Percentiles rank a stretch among this genome's conserved stretches.
These are phyloP conservation scores for Campoplex capitator DNA, from an alignment of 2,888 invertebrate genomes.

Conservation along the genomic window DNA sequence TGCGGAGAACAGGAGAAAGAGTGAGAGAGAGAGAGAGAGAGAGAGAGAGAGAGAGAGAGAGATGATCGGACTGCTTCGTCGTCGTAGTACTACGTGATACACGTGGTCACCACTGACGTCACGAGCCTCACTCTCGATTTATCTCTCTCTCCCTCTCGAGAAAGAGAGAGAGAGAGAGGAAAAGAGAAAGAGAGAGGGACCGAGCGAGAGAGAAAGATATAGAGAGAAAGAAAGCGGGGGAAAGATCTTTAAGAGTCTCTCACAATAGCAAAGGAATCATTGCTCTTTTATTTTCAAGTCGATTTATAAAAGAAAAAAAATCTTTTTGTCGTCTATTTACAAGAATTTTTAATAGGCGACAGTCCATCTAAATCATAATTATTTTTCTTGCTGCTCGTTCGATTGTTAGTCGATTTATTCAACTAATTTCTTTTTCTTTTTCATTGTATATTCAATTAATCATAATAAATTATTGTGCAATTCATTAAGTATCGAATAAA, in stretches of 20 bases:
- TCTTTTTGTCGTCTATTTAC: background rate
- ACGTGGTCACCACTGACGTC: constrained; percentile 75
- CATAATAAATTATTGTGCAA: background rate
- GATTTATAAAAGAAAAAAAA: background rate
- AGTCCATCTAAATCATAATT: background rate
- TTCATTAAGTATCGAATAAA: background rate
- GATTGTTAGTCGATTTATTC: background rate
- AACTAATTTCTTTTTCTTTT: too few relatives aligned
- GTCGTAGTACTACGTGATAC: constrained; percentile 71
- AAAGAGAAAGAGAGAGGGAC: constrained; percentile 37
- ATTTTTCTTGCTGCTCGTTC: background rate
- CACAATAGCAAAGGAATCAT: constrained; percentile 39
- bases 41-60: constrained; percentile 71
- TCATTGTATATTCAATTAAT: background rate
- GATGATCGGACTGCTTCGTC: constrained; percentile 59
- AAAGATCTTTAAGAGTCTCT: constrained; percentile 68
- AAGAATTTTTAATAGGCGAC: background rate
- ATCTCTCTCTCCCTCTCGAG: constrained; percentile 13
- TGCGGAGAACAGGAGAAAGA: constrained; percentile 14
- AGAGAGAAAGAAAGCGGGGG: constrained; percentile 28
- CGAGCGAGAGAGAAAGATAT: background rate
- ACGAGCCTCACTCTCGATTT: constrained; percentile 68
- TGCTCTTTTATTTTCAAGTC: background rate
- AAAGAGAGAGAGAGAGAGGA: constrained; percentile 62
- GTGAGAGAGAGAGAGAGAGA: constrained; percentile 65